Evolutionary conservation across 2,113 vertebrate genomes (phyloP).

Genomic region (Plectropomus leopardus): DNA sequence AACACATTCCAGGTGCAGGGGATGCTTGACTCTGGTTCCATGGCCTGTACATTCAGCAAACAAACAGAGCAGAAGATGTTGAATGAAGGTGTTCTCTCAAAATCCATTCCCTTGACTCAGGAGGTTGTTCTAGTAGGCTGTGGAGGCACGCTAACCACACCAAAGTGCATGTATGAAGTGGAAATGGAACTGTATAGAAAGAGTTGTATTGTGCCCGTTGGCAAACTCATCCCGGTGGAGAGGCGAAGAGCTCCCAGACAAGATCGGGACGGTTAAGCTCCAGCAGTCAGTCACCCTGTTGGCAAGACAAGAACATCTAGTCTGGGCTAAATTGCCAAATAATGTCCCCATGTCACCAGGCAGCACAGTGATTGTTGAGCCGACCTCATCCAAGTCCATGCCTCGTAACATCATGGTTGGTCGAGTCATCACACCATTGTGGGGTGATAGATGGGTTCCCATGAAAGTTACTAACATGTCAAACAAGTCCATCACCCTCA

Average conservation of each 20-base stretch:
- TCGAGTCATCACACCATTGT: background rate
- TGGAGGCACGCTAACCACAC: background rate
- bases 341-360: constrained; percentile 5
- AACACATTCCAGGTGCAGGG: background rate
- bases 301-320: background rate
- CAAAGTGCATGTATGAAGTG: constrained; percentile 29
- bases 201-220: constrained; percentile 9
- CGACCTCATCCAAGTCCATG: constrained; percentile 18
- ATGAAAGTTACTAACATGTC: constrained; percentile 44
- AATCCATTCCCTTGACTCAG: background rate
- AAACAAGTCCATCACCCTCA: constrained; percentile 30
- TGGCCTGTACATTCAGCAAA: constrained; percentile 45
- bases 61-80: background rate
- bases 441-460: constrained; percentile 34
- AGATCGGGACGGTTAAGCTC: constrained; percentile 6
- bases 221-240: constrained; percentile 1
- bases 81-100: background rate
- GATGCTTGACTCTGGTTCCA: constrained; percentile 50
- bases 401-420: constrained; percentile 28
- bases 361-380: constrained; percentile 18
- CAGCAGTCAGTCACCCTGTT: constrained; percentile 12
- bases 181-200: background rate
- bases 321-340: constrained; percentile 12
- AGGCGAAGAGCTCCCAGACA: background rate
- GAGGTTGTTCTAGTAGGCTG: constrained; percentile 31